Percentiles rank a stretch among this genome's conserved stretches.
Evolutionary conservation across 2,797 vertebrate species (phyloP).

Genomic region (Parauchenoglanis punctatus): DNA sequence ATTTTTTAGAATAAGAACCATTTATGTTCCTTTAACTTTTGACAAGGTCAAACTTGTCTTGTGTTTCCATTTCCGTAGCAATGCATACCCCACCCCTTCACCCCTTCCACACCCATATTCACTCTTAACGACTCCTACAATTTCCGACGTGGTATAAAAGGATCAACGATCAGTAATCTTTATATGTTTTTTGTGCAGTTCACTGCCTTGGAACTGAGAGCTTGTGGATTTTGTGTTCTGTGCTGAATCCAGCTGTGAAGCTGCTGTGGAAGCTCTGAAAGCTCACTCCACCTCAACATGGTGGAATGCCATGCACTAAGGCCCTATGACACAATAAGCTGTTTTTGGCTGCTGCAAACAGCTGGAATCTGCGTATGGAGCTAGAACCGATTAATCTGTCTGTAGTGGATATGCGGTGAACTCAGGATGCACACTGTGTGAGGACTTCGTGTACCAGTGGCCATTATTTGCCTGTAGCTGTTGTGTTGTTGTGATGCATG

Average conservation of each 20-base stretch:
- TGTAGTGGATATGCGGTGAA: slow-evolving; percentile 15
- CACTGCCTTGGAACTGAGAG: neutral
- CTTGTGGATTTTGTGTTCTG: slow-evolving; percentile 25
- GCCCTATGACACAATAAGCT: slow-evolving; percentile 26
- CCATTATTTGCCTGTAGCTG: slow-evolving; percentile 10
- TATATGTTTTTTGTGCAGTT: slow-evolving; percentile 13
- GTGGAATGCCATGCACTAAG: slow-evolving; percentile 35
- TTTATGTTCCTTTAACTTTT: too few species aligned
- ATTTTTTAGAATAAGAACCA: neutral
- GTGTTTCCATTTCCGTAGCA: neutral
- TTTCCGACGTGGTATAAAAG: slow-evolving; percentile 18
- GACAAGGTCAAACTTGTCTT: neutral
- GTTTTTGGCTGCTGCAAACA: slow-evolving; percentile 28
- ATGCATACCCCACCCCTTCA: neutral
- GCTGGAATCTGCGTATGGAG: slow-evolving; percentile 10
- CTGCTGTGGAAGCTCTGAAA: slow-evolving; percentile 29
- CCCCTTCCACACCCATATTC: neutral
- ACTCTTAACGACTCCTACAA: slow-evolving; percentile 12
- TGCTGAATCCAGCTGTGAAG: slow-evolving; percentile 28
- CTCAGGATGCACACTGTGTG: slow-evolving; percentile 15
- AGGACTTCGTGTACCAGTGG: slow-evolving; percentile 6
- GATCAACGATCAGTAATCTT: slow-evolving; percentile 6
- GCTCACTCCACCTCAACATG: slow-evolving; percentile 19
- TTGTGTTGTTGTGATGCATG: slow-evolving; percentile 32
- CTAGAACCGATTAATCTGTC: slow-evolving; percentile 21